A percentile compares a stretch with the other conserved stretches of the same genome.
phyloP scores from a whole-genome alignment of 2,797 vertebrate genomes.

The Parambassis ranga region DNA sequence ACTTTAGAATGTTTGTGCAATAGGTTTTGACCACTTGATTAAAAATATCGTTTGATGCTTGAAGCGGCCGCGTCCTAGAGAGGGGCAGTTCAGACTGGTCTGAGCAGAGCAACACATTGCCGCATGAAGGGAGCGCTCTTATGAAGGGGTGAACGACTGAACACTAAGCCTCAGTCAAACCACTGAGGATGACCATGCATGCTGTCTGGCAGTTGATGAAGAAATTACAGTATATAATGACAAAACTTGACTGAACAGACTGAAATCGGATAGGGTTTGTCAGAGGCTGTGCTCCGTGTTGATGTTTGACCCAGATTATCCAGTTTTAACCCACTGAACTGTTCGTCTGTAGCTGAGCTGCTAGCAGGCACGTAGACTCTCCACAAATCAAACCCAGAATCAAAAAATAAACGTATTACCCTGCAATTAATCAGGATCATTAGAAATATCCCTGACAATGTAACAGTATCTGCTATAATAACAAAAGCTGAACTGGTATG shows the following conservation, averaged over 20 bases:
- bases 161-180: constrained; percentile 30
- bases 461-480: background rate
- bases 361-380: no score
- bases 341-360: background rate
- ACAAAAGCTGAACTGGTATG: no score
- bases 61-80: constrained; percentile 52
- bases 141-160: constrained; percentile 36
- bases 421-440: no score
- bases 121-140: constrained; percentile 51
- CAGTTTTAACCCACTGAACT: no score
- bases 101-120: constrained; percentile 57
- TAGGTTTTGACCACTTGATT: constrained; percentile 80
- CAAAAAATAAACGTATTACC: no score
- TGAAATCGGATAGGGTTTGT: background rate
- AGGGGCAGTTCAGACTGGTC: constrained; percentile 77
- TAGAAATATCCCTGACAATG: no score
- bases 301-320: no score
- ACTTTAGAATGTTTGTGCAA: constrained; percentile 83
- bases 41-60: constrained; percentile 82
- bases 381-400: no score
- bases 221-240: constrained; percentile 38
- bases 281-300: no score
- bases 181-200: constrained; percentile 16
- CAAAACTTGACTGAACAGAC: background rate
- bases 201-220: constrained; percentile 4